Evolutionary conservation across 2,113 vertebrate species (phyloP), one percentile per base, ranked within the genome.

Genomic region (Rhinogobius similis): DNA sequence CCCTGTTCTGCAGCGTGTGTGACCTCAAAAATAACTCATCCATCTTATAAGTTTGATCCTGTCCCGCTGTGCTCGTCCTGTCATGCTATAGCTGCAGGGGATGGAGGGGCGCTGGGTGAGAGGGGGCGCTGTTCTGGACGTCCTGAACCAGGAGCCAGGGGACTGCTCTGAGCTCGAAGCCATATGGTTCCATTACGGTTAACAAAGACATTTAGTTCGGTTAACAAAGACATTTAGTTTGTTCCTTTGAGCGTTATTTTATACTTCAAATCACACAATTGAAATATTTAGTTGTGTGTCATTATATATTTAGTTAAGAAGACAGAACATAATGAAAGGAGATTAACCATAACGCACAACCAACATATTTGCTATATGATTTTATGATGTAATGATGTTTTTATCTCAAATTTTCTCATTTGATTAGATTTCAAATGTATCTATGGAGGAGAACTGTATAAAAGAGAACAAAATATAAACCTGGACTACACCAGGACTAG

Each of bases 1-100:
- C 24, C 24, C 11, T 67, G 20, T 56, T 58, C 62, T 1, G 1
- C 29, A 52, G 32, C 68, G 46, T 27, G 27, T 76, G 36, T 76
- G 73, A 67, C 73, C 65, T 55, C 1, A 10, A 26, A 77, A 62
- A 53, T 29, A 53, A 26, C 59, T 52, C 68, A 69, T 77, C 67
- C 53, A 77, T 81, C 72, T 66, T 41, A 8, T 77, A 67, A 72
- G 69, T 79, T 77, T 87, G 82, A 86, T 78, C 65, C 55, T 62
- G 68, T 79, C 64, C 78, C 27, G 0, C 50, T 53, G 73, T 59
- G 59, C 67, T 39, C 0, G 6, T 65, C 62, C 70, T 59, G 73
- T 53, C 74, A 32, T 75, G 65, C 43, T 69, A 67, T 1, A 73
- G 67, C 70, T 50, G 63, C 24, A n/a, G 53, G 78, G 46, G 38